Percentiles rank a stretch among this genome's conserved stretches.
Evolutionary conservation across 2,797 vertebrate genomes (phyloP).

Genomic region (Spinus pinus): DNA sequence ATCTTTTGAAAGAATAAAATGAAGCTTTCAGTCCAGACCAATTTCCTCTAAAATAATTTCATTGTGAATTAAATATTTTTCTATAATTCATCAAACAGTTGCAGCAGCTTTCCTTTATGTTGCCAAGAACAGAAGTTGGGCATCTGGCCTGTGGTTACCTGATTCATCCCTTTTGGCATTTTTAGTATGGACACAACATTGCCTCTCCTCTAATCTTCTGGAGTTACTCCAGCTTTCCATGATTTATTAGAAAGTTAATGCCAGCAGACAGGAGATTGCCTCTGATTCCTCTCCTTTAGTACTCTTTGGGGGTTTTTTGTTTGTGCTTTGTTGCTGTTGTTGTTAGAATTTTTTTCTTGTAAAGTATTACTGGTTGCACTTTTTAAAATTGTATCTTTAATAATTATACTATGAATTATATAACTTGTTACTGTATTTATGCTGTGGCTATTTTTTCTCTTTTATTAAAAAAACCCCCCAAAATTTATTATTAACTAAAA

Average conservation of each 20-base stretch:
- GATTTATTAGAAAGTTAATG: conserved; percentile 4
- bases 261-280: background rate
- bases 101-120: background rate
- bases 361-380: background rate
- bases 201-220: background rate
- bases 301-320: background rate
- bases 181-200: background rate
- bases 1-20: background rate
- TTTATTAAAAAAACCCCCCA: background rate
- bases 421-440: background rate
- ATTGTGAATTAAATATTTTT: background rate
- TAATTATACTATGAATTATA: background rate
- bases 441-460: background rate
- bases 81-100: background rate
- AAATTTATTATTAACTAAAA: background rate
- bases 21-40: background rate
- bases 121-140: conserved; percentile 1
- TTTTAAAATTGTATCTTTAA: background rate
- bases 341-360: background rate
- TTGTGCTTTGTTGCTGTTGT: background rate
- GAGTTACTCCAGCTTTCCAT: background rate
- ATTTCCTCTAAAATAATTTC: background rate
- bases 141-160: conserved; percentile 16
- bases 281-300: background rate
- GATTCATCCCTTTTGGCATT: conserved; percentile 2